Conservation (phyloP, 2,888 invertebrate genomes). For the Nephrotoma appendiculata region DNA sequence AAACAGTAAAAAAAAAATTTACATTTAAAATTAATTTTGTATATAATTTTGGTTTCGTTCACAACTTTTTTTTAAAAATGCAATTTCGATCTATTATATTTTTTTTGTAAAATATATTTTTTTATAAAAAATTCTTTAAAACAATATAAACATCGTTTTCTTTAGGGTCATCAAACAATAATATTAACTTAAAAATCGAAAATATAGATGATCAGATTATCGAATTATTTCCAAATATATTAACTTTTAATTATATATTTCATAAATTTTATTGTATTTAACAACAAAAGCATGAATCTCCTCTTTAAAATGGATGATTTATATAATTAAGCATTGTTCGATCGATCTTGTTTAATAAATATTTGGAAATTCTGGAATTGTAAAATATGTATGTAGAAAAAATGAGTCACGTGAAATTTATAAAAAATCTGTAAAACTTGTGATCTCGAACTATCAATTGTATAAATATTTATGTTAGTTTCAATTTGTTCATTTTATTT, state of each 20-base stretch:
- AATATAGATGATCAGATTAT: neutral
- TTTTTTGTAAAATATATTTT: neutral
- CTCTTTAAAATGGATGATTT: neutral
- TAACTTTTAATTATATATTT: neutral
- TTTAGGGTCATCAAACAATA: neutral
- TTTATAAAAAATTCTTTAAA: neutral
- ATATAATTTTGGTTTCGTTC: neutral
- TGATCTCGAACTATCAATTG: neutral
- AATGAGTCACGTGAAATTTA: neutral
- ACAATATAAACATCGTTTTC: neutral
- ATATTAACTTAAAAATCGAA: neutral
- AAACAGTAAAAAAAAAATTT: neutral
- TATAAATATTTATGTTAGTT: neutral
- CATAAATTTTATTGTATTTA: neutral
- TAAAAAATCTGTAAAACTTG: neutral
- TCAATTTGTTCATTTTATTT: neutral
- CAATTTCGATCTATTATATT: neutral
- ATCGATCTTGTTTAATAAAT: neutral
- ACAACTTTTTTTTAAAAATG: neutral
- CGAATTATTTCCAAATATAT: neutral
- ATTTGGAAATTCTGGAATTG: neutral
- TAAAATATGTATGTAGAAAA: neutral
- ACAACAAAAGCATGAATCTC: neutral
- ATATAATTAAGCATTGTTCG: neutral
- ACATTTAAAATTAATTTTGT: neutral